A percentile compares a stretch with the other conserved stretches of the same genome.
Evolutionary conservation across 2,888 invertebrate species (phyloP).

Genomic region (Phymatocera aterrima): DNA sequence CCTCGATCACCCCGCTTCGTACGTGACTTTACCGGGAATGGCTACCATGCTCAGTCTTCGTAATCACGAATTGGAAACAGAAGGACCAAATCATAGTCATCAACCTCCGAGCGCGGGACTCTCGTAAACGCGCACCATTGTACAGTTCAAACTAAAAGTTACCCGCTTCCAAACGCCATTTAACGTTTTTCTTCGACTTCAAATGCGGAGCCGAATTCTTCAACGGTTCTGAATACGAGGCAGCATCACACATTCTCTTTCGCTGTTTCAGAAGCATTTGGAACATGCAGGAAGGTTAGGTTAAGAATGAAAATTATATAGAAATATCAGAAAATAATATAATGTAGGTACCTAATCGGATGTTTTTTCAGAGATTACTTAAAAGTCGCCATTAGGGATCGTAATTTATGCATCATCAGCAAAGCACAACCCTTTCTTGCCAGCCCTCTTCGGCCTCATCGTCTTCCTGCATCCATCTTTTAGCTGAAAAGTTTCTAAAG

Average conservation of each 20-base stretch:
- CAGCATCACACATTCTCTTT: neutral
- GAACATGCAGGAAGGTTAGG: neutral
- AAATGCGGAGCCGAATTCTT: too few species aligned
- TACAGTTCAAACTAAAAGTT: conserved; percentile 35
- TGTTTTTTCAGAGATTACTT: conserved; percentile 57
- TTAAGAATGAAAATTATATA: neutral
- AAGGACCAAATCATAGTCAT: conserved; percentile 45
- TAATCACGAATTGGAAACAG: conserved; percentile 46
- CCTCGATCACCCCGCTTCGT: conserved; percentile 25
- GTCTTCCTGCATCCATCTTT: conserved; percentile 69
- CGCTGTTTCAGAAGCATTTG: neutral
- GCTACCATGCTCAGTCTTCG: conserved; percentile 38
- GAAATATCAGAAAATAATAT: neutral
- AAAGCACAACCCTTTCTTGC: conserved; percentile 39
- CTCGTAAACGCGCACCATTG: conserved; percentile 15
- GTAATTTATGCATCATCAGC: conserved; percentile 73
- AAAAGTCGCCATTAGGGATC: conserved; percentile 67
- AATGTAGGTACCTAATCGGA: neutral
- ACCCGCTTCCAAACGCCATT: neutral
- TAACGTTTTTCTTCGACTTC: neutral
- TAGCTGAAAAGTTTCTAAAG: conserved; percentile 70
- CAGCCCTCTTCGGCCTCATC: neutral
- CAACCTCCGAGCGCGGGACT: neutral
- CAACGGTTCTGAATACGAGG: too few species aligned
- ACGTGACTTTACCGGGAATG: conserved; percentile 41